A percentile compares a stretch with the other conserved stretches of the same genome.
These are phyloP conservation scores for Solea senegalensis DNA, from an alignment of 2,113 vertebrate species.

Conservation along the genomic window DNA sequence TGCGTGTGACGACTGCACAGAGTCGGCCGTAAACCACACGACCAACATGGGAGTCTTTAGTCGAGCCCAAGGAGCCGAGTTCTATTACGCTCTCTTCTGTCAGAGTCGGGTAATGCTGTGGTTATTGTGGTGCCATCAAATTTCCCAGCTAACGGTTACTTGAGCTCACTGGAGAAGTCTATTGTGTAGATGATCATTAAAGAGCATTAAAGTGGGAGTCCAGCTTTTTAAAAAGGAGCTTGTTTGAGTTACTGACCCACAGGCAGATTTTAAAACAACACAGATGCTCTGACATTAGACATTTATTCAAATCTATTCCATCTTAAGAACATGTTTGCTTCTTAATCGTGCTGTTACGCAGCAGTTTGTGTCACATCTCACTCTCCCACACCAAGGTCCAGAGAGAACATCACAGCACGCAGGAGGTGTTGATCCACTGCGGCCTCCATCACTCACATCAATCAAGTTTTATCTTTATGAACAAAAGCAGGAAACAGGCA, in stretches of 20 bases:
- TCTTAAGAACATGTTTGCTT: no score
- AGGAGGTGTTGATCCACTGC: no score
- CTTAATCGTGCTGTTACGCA: no score
- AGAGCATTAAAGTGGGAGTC: slow-evolving; percentile 3
- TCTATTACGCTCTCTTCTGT: slow-evolving; percentile 57
- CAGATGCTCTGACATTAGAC: no score
- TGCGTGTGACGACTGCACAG: slow-evolving; percentile 38
- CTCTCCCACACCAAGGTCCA: no score
- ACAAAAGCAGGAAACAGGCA: no score
- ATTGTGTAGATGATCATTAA: slow-evolving; percentile 55
- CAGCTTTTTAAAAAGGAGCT: not conserved
- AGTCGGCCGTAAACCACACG: slow-evolving; percentile 55
- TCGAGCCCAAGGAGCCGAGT: slow-evolving; percentile 33
- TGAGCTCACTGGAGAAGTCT: slow-evolving; percentile 37
- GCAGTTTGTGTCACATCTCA: no score
- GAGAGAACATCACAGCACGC: no score
- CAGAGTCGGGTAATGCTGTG: slow-evolving; percentile 58
- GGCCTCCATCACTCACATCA: no score
- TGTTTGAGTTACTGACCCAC: not conserved
- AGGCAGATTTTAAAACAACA: not conserved
- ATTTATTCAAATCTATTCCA: no score
- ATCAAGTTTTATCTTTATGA: no score
- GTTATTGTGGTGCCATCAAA: slow-evolving; percentile 62
- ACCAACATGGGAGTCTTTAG: slow-evolving; percentile 54
- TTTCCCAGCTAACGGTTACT: slow-evolving; percentile 59